Base-by-base conservation (phyloP, 2,797 vertebrate species). In the Rhinatrema bivittatum region DNA sequence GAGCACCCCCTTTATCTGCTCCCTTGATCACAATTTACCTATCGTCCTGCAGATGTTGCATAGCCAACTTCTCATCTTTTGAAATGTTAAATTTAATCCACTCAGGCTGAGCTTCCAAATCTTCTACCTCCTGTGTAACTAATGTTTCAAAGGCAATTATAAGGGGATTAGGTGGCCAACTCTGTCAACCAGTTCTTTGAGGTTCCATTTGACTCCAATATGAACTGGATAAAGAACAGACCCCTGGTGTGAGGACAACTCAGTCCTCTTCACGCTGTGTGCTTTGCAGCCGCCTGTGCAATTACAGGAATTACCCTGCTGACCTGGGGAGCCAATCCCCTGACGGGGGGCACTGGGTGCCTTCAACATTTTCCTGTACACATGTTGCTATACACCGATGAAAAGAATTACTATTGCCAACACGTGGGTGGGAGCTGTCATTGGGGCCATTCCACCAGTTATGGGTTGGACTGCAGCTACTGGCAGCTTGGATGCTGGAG, bases 381-480 rank as follows among this genome's bases (percentile, higher is more conserved):
- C 94, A 2, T 94, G 93, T 50, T 96, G 91, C 42, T 99, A 99
- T 75, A 99, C 96, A 0, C 95, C 94, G 0, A 69, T 98, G 56
- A 99, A 99, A 71, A 88, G 95, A 37, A 70, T 94, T 56, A 99
- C 91, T 85, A 95, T 98, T 50, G 38, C 46, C 72, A 99, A 99
- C 82, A 99, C 96, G 0, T 99, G 96, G 96, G 85, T 94, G 49
- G 96, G 96, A 5, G 87, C 96, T 0, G 44, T 98, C 11, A 96
- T 98, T 1, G 96, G 96, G 0, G 94, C 96, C 5, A 91, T 98
- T 26, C 96, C 96, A 1, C 96, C 96, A 0, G n/a, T 96, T 63
- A 97, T 99, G 96, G 95, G 96, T 68, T 98, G 96, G 96, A 96
- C 93, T 0, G 95, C 95, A 0, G 96, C 93, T 5, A 94, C 91